These are phyloP conservation scores for Tragulus kanchil DNA, from an alignment of 2,113 vertebrate genomes.

Conservation along the genomic window DNA sequence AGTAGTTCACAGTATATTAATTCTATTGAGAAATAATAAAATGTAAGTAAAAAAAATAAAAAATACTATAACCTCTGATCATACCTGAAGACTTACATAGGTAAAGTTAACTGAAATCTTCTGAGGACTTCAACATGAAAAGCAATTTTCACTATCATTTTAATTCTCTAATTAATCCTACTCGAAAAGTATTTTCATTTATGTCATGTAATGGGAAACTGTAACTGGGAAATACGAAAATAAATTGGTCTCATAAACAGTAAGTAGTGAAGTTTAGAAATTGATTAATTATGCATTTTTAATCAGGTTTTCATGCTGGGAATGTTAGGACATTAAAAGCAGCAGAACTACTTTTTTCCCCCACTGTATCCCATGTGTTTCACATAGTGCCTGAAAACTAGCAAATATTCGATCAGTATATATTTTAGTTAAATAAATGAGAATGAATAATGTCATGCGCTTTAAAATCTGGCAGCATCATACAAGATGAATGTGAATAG, in stretches of 20 bases:
- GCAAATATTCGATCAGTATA: neutral
- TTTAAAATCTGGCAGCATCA: constrained; percentile 18
- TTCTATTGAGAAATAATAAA: neutral
- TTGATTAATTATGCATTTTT: neutral
- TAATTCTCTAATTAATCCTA: neutral
- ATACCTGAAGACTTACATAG: neutral
- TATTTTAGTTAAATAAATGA: neutral
- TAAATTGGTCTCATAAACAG: neutral
- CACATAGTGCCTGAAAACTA: neutral
- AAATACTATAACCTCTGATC: neutral
- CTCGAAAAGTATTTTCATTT: neutral
- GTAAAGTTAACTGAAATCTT: neutral
- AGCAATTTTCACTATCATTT: neutral
- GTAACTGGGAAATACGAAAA: neutral
- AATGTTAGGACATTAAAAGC: neutral
- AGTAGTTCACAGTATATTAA: neutral
- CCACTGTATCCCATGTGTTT: neutral
- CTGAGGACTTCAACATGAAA: neutral
- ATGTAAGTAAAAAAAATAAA: neutral
- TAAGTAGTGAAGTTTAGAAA: neutral
- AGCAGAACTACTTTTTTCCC: neutral
- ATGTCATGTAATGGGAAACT: neutral
- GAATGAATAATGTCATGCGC: neutral
- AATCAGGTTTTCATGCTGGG: neutral
- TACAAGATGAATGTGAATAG: neutral